phyloP scores from a whole-genome alignment of 2,113 vertebrate genomes.

The Entelurus aequoreus region DNA sequence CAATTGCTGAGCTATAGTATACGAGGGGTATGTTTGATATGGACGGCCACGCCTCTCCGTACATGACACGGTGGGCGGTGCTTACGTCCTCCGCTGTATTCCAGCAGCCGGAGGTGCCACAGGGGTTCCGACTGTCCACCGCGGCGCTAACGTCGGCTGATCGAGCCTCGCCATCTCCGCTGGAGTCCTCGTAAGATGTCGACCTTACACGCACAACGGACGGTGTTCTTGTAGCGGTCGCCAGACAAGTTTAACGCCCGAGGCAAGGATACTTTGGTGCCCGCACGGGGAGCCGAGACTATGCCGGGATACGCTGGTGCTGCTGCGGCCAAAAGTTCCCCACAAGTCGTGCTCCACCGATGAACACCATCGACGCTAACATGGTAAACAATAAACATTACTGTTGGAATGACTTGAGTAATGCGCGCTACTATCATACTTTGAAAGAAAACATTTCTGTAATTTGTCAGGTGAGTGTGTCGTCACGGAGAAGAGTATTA shows the following conservation, averaged over 20 bases:
- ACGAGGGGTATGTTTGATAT: background rate
- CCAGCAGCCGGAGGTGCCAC: background rate
- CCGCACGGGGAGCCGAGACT: background rate
- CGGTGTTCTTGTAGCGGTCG: background rate
- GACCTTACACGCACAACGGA: too few relatives aligned
- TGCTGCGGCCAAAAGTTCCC: slow-evolving; percentile 1
- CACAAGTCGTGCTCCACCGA: background rate
- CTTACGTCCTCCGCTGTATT: too few relatives aligned
- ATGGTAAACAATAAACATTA: slow-evolving; percentile 5
- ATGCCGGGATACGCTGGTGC: slow-evolving; percentile 1
- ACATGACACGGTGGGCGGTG: background rate
- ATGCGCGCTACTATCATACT: background rate
- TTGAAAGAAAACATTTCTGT: too few relatives aligned
- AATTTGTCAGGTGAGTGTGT: background rate
- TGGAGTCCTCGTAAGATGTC: background rate
- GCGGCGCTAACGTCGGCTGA: too few relatives aligned
- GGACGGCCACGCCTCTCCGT: background rate
- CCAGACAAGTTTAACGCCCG: background rate
- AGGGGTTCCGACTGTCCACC: background rate
- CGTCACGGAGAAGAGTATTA: background rate
- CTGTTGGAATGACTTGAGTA: background rate
- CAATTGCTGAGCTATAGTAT: too few relatives aligned
- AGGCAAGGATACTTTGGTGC: background rate
- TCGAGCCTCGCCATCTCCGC: background rate
- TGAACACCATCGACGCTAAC: background rate